These are phyloP conservation scores for Alcedo quadribrachys DNA, from an alignment of 2,797 vertebrate genomes.

Conservation along the genomic window DNA sequence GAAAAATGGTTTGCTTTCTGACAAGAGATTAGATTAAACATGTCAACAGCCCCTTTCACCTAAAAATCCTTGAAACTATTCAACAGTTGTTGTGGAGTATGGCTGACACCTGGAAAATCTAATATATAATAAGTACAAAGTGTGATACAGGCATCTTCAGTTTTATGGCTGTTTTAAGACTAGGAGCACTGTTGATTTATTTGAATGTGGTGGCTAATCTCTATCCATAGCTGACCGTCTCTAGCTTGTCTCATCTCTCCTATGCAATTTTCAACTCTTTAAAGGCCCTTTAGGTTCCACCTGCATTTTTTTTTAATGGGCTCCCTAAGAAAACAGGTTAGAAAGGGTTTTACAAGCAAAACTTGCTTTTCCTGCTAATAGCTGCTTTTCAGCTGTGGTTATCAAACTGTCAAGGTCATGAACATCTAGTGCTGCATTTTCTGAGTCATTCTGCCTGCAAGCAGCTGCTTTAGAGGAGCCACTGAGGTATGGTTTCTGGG, in stretches of 20 bases:
- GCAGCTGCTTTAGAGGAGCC: neutral
- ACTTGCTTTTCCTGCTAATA: neutral
- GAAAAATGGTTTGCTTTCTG: neutral
- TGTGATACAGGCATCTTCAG: neutral
- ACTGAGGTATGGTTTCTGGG: neutral
- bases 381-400: neutral
- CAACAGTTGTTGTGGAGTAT: neutral
- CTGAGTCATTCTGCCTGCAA: neutral
- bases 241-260: neutral
- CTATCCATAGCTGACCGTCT: neutral
- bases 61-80: conserved; percentile 10
- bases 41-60: conserved; percentile 1
- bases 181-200: neutral
- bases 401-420: neutral
- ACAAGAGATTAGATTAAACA: conserved; percentile 18
- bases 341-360: neutral
- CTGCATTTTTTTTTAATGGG: neutral
- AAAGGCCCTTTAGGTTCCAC: neutral
- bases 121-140: neutral
- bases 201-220: neutral
- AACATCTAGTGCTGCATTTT: neutral
- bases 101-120: neutral
- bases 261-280: neutral
- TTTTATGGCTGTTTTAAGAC: neutral
- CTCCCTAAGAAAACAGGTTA: neutral